Base-by-base conservation (phyloP, 2,888 invertebrate species). In the Atrina japonica region DNA sequence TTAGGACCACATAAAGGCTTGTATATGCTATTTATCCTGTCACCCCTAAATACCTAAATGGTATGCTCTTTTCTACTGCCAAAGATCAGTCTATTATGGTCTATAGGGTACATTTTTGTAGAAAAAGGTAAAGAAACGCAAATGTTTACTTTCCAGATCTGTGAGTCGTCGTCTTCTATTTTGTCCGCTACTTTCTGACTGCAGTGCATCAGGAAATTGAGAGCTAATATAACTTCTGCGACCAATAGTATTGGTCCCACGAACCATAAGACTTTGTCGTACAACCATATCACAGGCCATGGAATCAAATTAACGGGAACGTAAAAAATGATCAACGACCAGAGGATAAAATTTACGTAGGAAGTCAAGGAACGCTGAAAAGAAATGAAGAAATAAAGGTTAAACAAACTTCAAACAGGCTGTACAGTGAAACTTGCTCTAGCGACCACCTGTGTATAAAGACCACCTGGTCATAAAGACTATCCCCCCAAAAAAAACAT, bases 141-240 rank as follows among this genome's bases (percentile, higher is more conserved):
- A n/a, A 11, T 27, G 18, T 11, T 21, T 76, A 83, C 84, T 82
- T 83, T 84, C 78, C 80, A 73, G 11, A 78, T 69, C 6, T 79
- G 81, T 1, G 80, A 79, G 23, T 80, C 78, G 49, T 81, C 80
- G 47, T 82, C 78, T 50, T 80, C 78, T 2, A 84, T 84, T 18
- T 81, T 78, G 27, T 84, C 84, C 1, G 72, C 78, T 30, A 79
- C 80, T 25, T 64, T 66, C 52, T 83, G 80, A 70, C 86, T 83
- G 67, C 77, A 81, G 47, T 82, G 80, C 86, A 86, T 86, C 14
- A 84, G 78, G 72, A 82, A 81, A 66, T 86, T 86, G 41, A 82
- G 78, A 11, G 78, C 78, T 29, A 86, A 61, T 11, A 83, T 74
- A 29, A 83, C 81, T 79, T 86, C 86, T 50, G 81, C 79, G 11